Conservation (phyloP, 2,888 invertebrate species). For the Macrophya alboannulata region DNA sequence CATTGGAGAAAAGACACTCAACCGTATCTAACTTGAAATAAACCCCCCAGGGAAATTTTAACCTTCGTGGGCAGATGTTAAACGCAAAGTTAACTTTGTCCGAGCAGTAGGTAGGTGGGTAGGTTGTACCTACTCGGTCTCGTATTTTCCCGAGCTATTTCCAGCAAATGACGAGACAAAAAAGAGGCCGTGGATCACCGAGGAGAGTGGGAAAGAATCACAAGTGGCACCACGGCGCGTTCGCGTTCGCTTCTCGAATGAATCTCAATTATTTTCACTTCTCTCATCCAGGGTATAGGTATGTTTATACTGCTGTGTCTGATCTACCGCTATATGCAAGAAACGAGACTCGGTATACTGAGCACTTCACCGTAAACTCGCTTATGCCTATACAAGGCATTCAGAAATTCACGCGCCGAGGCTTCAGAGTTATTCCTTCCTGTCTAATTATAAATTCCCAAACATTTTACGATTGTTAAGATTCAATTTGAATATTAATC, state of each 20-base stretch:
- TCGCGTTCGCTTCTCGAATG: constrained; percentile 74
- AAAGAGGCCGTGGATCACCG: constrained; percentile 62
- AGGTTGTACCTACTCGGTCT: constrained; percentile 59
- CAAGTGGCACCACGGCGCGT: constrained; percentile 73
- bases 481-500: not conserved
- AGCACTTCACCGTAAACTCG: constrained; percentile 14
- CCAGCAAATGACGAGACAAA: constrained; percentile 74
- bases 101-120: constrained; percentile 63
- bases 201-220: constrained; percentile 74
- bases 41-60: constrained; percentile 77
- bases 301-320: constrained; percentile 55
- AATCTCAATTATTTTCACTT: constrained; percentile 77
- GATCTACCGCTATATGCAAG: constrained; percentile 51
- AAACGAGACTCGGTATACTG: constrained; percentile 17
- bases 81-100: constrained; percentile 75
- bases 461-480: not conserved
- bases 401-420: not conserved
- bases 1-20: constrained; percentile 68
- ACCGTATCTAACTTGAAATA: constrained; percentile 70
- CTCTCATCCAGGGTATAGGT: constrained; percentile 44
- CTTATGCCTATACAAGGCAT: not conserved
- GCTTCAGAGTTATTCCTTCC: not conserved
- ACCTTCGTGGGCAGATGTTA: constrained; percentile 74
- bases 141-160: constrained; percentile 67
- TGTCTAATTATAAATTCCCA: not conserved